Base-by-base conservation (phyloP, 23 tunicate genomes). In the Trididemnum nubilum region DNA sequence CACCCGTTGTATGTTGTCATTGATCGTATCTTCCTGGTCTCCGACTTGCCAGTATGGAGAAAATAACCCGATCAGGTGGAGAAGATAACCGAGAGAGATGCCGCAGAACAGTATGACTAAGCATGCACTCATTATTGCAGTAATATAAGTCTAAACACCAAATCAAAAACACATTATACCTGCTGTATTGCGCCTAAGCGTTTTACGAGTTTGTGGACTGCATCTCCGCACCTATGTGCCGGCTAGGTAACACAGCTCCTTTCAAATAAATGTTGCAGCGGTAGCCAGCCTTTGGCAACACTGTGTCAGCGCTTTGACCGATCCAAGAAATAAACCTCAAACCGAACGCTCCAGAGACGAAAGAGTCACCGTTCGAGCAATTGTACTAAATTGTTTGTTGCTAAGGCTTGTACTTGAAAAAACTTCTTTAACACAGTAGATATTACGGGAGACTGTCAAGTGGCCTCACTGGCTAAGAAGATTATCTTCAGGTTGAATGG, bases 1-100 rank as follows among this genome's bases (percentile, higher is more conserved):
- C n/a, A n/a, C 87, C 24, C 37, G 79, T 34, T 52, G n/a, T 30
- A 83, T 83, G 72, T 52, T 54, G 31, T 83, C 81, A n/a, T 57
- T 83, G 32, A 83, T 71, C 21, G 72, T 83, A 39, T 73, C 81
- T 31, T 33, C 65, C 12, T 81, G 87, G 31, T 83, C 87, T 0
- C 49, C 74, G 32, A 49, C 58, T 35, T 74, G 64, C 87, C 87
- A 83, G 72, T 83, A 73, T 12, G 87, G 87, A 67, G 74, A 67
- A 24, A 67, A 67, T 7, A 67, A 24, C 7, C 38, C 37, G 22
- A 24, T 67, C 12, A 67, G 7, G 22, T 67, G 37, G 3, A 67
- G 38, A n/a, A 33, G 12, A 33, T 30, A n/a, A 5, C 74, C 74
- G 5, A 67, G 37, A 30, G 22, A 5, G 15, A 67, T 31, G n/a